Evolutionary conservation across 2,888 invertebrate species (phyloP).

Genomic region (Drosophila merina): DNA sequence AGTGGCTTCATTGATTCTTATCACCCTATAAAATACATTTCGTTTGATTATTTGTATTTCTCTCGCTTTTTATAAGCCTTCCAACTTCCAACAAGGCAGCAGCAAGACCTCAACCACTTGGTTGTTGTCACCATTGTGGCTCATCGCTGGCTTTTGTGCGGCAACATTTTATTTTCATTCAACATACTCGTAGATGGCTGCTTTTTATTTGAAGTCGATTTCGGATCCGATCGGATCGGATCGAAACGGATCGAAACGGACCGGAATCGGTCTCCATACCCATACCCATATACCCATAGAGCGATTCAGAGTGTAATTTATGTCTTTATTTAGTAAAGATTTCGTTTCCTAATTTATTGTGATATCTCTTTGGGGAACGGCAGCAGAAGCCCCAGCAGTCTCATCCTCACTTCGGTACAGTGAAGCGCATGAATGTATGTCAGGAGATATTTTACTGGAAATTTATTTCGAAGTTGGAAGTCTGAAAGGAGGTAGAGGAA

Average conservation of each 20-base stretch:
- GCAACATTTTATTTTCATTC: conserved; percentile 67
- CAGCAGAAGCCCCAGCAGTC: conserved; percentile 36
- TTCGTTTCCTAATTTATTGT: conserved; percentile 84
- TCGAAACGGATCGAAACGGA: not conserved
- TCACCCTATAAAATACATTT: conserved; percentile 84
- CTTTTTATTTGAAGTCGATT: conserved; percentile 63
- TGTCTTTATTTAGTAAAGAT: conserved; percentile 84
- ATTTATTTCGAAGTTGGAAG: not conserved
- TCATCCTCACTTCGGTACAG: conserved; percentile 23
- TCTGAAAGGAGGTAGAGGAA: no score
- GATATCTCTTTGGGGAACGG: conserved; percentile 80
- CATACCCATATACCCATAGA: conserved; percentile 71
- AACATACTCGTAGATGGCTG: conserved; percentile 62
- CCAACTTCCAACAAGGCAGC: conserved; percentile 30
- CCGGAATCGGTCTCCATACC: conserved; percentile 48
- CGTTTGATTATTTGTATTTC: conserved; percentile 80
- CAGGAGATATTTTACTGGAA: not conserved
- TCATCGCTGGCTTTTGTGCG: conserved; percentile 60
- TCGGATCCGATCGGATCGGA: conserved; percentile 24
- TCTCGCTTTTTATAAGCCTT: conserved; percentile 74
- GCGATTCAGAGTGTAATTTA: conserved; percentile 82
- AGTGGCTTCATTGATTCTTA: conserved; percentile 84
- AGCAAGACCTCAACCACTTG: not conserved
- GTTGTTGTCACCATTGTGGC: conserved; percentile 72
- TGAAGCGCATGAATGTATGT: not conserved